Evolutionary conservation across 2,113 vertebrate species (phyloP).

Genomic region (Silurus meridionalis): DNA sequence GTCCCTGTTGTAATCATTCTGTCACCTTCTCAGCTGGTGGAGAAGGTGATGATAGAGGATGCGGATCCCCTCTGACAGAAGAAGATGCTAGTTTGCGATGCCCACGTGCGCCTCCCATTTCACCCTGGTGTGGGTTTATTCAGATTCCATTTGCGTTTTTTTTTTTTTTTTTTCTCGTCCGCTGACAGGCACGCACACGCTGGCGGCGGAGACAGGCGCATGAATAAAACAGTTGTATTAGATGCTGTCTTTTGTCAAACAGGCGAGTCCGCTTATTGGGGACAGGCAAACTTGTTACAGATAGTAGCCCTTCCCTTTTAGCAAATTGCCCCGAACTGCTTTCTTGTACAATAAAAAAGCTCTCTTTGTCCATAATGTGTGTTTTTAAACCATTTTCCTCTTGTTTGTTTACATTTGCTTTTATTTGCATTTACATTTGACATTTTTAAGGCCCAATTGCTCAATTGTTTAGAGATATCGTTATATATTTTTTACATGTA

Average conservation of each 20-base stretch:
- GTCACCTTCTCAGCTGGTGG: constrained; percentile 6
- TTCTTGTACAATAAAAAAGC: neutral
- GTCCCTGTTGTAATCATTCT: constrained; percentile 21
- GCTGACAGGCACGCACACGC: constrained; percentile 33
- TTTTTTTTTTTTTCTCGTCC: neutral
- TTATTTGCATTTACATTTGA: neutral
- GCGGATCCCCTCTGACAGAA: neutral
- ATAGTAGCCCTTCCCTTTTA: constrained; percentile 40
- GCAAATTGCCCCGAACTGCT: constrained; percentile 5
- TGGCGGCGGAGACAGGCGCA: constrained; percentile 65
- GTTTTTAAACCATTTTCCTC: neutral
- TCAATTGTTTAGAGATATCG: neutral
- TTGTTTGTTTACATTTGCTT: neutral
- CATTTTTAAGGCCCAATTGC: no score
- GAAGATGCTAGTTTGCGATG: neutral
- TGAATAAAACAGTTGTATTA: constrained; percentile 75
- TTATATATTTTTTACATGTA: neutral
- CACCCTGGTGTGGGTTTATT: neutral
- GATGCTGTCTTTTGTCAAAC: constrained; percentile 68
- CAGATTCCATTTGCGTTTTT: constrained; percentile 31
- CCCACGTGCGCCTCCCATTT: neutral
- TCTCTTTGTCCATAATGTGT: neutral
- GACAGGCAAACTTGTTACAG: constrained; percentile 61
- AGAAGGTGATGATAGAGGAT: neutral
- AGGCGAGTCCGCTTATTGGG: constrained; percentile 68